Base-by-base conservation (phyloP, 2,797 vertebrate species). In the Cossypha dichroa region DNA sequence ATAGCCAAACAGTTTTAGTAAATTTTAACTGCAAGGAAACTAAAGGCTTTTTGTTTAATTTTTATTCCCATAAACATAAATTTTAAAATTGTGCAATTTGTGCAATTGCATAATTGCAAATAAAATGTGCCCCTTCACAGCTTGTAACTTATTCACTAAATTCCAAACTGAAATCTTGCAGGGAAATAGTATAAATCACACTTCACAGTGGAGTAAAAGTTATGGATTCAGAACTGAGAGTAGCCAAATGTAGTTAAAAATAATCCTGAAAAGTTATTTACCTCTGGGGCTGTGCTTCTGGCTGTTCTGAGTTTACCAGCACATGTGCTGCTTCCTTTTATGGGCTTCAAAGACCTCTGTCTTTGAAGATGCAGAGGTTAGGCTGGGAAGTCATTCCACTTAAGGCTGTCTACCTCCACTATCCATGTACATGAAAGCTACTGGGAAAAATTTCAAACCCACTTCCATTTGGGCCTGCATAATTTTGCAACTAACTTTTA, bases 331-430 rank as follows among this genome's bases (percentile, higher is more conserved):
- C 77, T 83, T 83, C 88, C 55, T 91, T 94, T 67, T 68, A 91
- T 22, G 80, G 34, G 21, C 72, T 95, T 95, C 93, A 93, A 93
- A 95, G 87, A 10, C n/a, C 68, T 88, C 45, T 0, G 12, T 41
- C 93, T 95, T 93, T 87, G 82, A 89, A 89, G 78, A 70, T 80
- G 48, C 22, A 79, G 59, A 73, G 81, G 77, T 78, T 93, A 90
- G 80, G 23, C 59, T 86, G 45, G 52, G 55, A 82, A 92, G 60
- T 64, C 75, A 36, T 89, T 95, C 75, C 84, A 68, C 72, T 93
- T 91, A 76, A 66, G 31, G 56, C 28, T 96, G 74, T 68, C 78
- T 85, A 74, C 72, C 56, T 90, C 74, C 46, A 36, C 56, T 73
- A 11, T 17, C 48, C 59, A 55, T 8, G 41, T 15, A 75, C 80